Conservation (phyloP, 2,797 vertebrate genomes). For the Tangara arthus region DNA sequence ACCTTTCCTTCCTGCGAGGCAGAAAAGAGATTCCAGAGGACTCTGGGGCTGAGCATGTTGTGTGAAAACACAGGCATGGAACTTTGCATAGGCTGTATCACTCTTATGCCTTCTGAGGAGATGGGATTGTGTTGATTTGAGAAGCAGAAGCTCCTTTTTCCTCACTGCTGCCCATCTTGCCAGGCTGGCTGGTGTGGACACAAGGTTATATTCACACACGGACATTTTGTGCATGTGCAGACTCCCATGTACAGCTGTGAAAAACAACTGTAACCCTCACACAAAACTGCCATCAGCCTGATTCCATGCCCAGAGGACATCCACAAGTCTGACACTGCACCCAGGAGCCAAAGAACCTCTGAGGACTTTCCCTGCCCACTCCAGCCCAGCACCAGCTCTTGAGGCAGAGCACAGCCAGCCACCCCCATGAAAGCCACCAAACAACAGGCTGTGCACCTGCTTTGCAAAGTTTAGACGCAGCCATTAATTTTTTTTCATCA, state of each 20-base stretch:
- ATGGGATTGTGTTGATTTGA: background rate
- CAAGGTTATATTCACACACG: background rate
- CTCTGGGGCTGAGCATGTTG: background rate
- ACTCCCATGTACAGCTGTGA: background rate
- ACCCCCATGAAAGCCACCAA: background rate
- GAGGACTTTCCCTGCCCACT: background rate
- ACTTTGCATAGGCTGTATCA: background rate
- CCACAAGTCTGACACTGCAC: background rate
- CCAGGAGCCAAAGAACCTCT: background rate
- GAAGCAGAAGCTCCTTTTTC: background rate
- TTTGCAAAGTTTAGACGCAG: background rate
- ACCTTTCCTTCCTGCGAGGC: background rate
- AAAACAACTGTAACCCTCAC: background rate
- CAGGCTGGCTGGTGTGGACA: background rate
- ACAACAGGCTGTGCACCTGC: background rate
- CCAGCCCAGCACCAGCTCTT: background rate
- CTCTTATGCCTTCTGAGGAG: background rate
- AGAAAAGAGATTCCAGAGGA: background rate
- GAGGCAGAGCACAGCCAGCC: background rate
- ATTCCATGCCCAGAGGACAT: background rate
- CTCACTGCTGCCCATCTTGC: background rate
- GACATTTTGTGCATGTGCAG: fast-evolving
- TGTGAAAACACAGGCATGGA: background rate
- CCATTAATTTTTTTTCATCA: background rate
- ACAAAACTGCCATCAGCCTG: background rate